Evolutionary conservation across 1,140 invertebrate species (phyloP).

Genomic region (Penaeus chinensis): DNA sequence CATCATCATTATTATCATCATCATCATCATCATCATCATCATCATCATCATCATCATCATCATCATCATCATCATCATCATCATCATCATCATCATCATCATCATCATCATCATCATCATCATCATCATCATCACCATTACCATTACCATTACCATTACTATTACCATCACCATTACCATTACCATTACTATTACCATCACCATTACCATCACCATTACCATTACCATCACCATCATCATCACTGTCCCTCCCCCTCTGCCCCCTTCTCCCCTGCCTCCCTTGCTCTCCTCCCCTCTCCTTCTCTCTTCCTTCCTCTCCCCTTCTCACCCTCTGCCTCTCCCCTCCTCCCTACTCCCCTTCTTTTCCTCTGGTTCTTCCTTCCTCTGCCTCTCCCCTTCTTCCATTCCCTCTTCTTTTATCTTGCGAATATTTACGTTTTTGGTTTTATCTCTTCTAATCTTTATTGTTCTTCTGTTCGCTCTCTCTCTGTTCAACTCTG

Average conservation of each 20-base stretch:
- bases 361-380: too few species aligned
- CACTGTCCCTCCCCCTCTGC: background rate
- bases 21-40: background rate
- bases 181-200: slow-evolving; percentile 10
- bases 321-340: too few species aligned
- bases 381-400: too few species aligned
- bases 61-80: background rate
- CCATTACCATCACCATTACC: slow-evolving; percentile 10
- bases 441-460: too few species aligned
- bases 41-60: background rate
- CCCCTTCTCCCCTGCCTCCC: too few species aligned
- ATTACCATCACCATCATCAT: slow-evolving; percentile 1
- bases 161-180: slow-evolving; percentile 10
- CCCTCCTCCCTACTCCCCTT: too few species aligned
- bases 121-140: background rate
- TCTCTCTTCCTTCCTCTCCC: too few species aligned
- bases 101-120: background rate
- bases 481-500: too few species aligned
- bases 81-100: background rate
- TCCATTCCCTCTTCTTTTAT: too few species aligned
- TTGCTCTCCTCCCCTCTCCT: too few species aligned
- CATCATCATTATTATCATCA: background rate
- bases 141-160: background rate
- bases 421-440: too few species aligned
- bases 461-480: too few species aligned